These are phyloP conservation scores for Bombus sibiricus DNA, from an alignment of 1,140 invertebrate genomes.

Conservation along the genomic window DNA sequence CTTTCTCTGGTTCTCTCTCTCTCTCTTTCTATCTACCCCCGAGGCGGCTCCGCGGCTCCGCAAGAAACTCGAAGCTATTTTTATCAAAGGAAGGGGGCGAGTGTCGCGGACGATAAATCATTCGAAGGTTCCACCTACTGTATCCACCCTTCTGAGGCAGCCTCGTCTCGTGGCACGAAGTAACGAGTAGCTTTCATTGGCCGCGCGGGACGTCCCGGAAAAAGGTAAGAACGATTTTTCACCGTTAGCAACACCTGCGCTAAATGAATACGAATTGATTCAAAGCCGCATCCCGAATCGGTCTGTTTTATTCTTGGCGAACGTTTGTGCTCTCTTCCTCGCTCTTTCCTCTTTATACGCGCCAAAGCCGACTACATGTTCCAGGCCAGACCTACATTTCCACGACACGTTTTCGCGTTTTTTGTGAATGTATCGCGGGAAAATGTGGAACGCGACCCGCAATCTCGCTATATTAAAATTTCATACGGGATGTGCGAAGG, in stretches of 20 bases:
- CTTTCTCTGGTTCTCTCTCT: neutral
- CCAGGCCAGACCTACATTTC: conserved; percentile 18
- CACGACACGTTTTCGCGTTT: conserved; percentile 21
- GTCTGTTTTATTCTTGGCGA: conserved; percentile 54
- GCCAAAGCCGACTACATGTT: neutral
- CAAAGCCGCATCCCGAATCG: conserved; percentile 60
- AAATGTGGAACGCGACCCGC: conserved; percentile 43
- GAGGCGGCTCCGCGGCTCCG: conserved; percentile 7
- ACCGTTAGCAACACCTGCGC: conserved; percentile 66
- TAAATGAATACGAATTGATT: conserved; percentile 76
- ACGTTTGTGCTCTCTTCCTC: conserved; percentile 33
- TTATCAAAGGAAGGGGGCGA: conserved; percentile 56
- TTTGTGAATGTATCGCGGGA: conserved; percentile 13
- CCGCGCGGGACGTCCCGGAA: conserved; percentile 45
- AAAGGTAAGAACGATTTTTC: conserved; percentile 71
- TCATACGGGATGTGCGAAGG: conserved; percentile 38
- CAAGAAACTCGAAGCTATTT: conserved; percentile 57
- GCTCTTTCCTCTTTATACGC: neutral
- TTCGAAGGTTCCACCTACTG: conserved; percentile 63
- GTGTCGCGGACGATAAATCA: conserved; percentile 67
- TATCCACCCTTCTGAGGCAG: conserved; percentile 61
- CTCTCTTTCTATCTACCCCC: neutral
- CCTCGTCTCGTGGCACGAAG: conserved; percentile 55
- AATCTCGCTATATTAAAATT: conserved; percentile 52
- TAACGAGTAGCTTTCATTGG: conserved; percentile 68